Base-by-base conservation (phyloP, 1,140 invertebrate genomes). In the Cotesia vestalis region DNA sequence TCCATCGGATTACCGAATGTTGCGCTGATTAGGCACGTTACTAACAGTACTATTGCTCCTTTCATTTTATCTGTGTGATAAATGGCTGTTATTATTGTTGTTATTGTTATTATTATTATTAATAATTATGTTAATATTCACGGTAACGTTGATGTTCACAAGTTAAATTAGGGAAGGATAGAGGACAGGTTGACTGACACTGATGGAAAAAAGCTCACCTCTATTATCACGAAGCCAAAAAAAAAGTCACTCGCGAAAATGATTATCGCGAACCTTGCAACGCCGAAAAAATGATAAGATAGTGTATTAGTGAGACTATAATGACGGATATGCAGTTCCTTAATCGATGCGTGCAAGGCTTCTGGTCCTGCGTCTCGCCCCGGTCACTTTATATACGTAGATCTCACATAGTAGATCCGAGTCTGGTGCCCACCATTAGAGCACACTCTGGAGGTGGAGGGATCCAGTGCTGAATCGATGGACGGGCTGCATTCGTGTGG, bases 331-430 rank as follows among this genome's bases (percentile, higher is more conserved):
- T 53, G 14, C 67, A 62, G 8, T 20, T 60, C 68, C 69, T 67
- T 68, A 71, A 66, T 64, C 68, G 77, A 81, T 80, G 79, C 78
- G 78, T 82, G 69, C 79, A 76, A 84, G 77, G 81, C 81, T 84
- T 87, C 85, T 86, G 84, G 85, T 79, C 79, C 75, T 79, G 81
- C 78, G 78, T 85, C 78, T 83, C 75, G 84, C 82, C 84, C 82
- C 78, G 80, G 73, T 77, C 77, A 83, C 76, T 85, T 86, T 87
- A 87, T 87, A 87, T 86, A 87, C 81, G 81, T 85, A 82, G 84
- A 84, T 85, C 81, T 78, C 78, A 78, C 78, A 79, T 79, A 78
- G 75, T 75, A 78, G 79, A 81, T 75, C 79, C 77, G 71, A 69
- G 72, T 64, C 55, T 63, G 60, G 63, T 64, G 78, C 66, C 75